These are phyloP conservation scores for Pelvicachromis taeniatus DNA, from an alignment of 2,113 vertebrate species.

Conservation along the genomic window DNA sequence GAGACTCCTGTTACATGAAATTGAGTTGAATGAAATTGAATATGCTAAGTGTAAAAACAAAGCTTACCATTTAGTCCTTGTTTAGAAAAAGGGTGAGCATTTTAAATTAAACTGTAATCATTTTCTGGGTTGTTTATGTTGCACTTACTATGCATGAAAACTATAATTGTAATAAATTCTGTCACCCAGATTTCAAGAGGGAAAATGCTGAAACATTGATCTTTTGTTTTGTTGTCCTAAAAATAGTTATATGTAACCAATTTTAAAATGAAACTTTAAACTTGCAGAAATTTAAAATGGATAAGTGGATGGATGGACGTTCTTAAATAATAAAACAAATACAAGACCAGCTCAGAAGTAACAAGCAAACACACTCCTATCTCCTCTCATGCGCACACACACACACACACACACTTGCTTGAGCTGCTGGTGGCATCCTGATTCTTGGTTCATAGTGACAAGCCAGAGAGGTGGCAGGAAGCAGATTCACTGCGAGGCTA, in stretches of 20 bases:
- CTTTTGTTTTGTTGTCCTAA: not conserved
- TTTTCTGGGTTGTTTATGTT: not conserved
- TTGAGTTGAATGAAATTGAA: not conserved
- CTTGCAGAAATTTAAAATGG: not conserved
- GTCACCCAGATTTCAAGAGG: not conserved
- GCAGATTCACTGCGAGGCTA: constrained; percentile 60
- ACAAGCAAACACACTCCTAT: not conserved
- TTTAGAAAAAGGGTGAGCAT: not conserved
- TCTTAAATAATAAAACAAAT: not conserved
- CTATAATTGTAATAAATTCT: not conserved
- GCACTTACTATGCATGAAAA: not conserved
- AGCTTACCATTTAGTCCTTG: not conserved
- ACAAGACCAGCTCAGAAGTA: not conserved
- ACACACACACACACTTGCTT: not conserved
- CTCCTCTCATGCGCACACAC: not conserved
- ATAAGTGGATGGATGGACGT: not conserved
- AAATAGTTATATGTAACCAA: not conserved
- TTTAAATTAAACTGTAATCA: not conserved
- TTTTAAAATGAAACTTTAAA: not conserved
- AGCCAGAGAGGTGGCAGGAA: constrained; percentile 49
- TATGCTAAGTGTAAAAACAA: not conserved
- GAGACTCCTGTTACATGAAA: not conserved
- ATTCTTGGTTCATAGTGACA: constrained; percentile 27
- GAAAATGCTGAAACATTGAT: not conserved
- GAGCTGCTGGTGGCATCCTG: constrained; percentile 6